Evolutionary conservation across 2,113 vertebrate species (phyloP), one percentile per base, ranked within the genome.

Genomic region (Cheilinus undulatus): DNA sequence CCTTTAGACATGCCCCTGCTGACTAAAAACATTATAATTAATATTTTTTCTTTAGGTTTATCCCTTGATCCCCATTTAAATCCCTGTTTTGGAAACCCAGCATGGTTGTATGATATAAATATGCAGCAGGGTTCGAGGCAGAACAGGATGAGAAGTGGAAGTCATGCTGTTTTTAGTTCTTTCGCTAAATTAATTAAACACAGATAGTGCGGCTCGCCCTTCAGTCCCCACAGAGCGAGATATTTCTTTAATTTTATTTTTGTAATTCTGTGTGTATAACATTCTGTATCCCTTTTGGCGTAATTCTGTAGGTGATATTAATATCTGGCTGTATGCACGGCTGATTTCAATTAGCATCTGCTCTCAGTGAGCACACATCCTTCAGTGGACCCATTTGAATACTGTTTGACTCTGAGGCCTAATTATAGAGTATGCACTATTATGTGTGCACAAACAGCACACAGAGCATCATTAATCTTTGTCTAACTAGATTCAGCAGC

Each of bases 341-440:
- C 36, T 76, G 77, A 63, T 59, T 86, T 83, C 78, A 78, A 68
- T 85, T 58, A 70, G 59, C 76, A 78, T 83, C 80, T 84, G 72
- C 74, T 75, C 65, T 45, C 66, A 42, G 40, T 42, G 40, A 42
- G 40, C 40, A 42, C 40, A 17, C 23, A 26, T 56, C 24, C 62
- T 81, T 84, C 78, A 13, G 42, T 27, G 76, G 86, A 83, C 78
- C 71, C 64, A 50, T 72, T 70, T 69, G 53, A 69, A 57, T 53
- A 27, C 27, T 40, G 64, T 81, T 73, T 77, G 69, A 85, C 76
- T 87, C 57, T 28, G 9, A 60, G 73, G 69, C 61, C 83, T 86
- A 75, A 86, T 90, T 89, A 89, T 74, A 74, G 73, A 23, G n/a
- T 17, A 1, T 26, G 23, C 76, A 67, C 46, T 27, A 50, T 73